Evolutionary conservation across 2,888 invertebrate genomes (phyloP).

Genomic region (Dolichopus griseipennis): DNA sequence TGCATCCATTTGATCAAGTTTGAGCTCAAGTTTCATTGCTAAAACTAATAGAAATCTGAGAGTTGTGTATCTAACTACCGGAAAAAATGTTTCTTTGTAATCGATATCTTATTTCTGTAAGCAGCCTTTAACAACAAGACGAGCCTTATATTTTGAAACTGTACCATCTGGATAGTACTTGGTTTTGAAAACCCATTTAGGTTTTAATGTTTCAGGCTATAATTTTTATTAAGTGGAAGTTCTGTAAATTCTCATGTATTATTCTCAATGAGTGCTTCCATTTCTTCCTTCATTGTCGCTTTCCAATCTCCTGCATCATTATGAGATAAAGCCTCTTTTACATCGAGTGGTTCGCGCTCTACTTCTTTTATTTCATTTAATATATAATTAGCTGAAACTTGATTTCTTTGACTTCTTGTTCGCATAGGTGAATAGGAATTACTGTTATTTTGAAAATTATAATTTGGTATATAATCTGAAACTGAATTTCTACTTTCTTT

Average conservation of each 20-base stretch:
- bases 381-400: too few relatives aligned
- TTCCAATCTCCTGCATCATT: too few relatives aligned
- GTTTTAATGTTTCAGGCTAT: conserved; percentile 13
- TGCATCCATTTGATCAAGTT: conserved; percentile 19
- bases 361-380: neutral
- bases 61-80: conserved; percentile 16
- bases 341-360: conserved; percentile 8
- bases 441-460: too few relatives aligned
- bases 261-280: neutral
- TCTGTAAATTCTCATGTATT: conserved; percentile 16
- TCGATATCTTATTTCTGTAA: conserved; percentile 13
- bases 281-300: too few relatives aligned
- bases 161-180: conserved; percentile 12
- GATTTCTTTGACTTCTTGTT: too few relatives aligned
- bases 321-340: neutral
- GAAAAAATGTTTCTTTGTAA: conserved; percentile 13
- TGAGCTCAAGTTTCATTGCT: conserved; percentile 15
- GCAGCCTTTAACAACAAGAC: conserved; percentile 15
- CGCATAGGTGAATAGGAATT: too few relatives aligned
- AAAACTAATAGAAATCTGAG: conserved; percentile 15
- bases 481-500: neutral
- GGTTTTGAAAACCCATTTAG: conserved; percentile 16
- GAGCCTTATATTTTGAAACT: conserved; percentile 13
- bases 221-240: conserved; percentile 11
- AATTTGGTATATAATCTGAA: too few relatives aligned